A percentile compares a stretch with the other conserved stretches of the same genome.
Evolutionary conservation across 2,113 vertebrate species (phyloP).

Genomic region (Budorcas taxicolor): DNA sequence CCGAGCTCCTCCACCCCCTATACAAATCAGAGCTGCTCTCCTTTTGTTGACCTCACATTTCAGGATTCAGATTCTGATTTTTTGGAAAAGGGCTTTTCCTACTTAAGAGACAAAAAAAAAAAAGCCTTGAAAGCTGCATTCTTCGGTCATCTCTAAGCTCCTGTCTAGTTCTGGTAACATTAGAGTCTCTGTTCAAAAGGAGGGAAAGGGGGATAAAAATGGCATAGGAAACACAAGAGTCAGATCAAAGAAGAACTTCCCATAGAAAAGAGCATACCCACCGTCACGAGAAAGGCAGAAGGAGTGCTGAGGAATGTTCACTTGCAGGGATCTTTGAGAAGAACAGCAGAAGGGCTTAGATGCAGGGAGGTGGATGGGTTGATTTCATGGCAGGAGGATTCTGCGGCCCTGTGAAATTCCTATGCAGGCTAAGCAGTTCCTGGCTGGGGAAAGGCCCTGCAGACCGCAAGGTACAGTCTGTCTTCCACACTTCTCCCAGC

Average conservation of each 20-base stretch:
- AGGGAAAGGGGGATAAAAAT: not conserved
- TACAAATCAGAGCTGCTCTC: not conserved
- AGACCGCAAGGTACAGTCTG: not conserved
- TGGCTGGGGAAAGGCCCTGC: constrained; percentile 24
- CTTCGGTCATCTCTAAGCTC: not conserved
- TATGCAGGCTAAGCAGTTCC: not conserved
- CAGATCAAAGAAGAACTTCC: not conserved
- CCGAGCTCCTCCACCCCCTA: not conserved
- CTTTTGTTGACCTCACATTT: not conserved
- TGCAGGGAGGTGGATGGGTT: not conserved
- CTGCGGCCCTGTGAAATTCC: constrained; percentile 19
- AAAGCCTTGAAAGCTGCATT: not conserved
- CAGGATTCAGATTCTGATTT: not conserved
- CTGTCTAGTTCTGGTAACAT: not conserved
- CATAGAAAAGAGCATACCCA: not conserved
- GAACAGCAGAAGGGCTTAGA: not conserved
- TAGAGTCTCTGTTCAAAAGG: not conserved
- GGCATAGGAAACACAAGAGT: not conserved
- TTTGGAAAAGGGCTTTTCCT: not conserved
- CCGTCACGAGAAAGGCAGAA: rapidly evolving
- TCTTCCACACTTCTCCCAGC: not conserved
- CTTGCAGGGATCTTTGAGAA: not conserved
- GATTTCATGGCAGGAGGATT: not conserved
- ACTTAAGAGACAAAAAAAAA: not conserved
- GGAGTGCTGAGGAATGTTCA: not conserved